Evolutionary conservation across 2,888 invertebrate species (phyloP), one percentile per base, ranked within the genome.

Genomic region (Latrodectus elegans): DNA sequence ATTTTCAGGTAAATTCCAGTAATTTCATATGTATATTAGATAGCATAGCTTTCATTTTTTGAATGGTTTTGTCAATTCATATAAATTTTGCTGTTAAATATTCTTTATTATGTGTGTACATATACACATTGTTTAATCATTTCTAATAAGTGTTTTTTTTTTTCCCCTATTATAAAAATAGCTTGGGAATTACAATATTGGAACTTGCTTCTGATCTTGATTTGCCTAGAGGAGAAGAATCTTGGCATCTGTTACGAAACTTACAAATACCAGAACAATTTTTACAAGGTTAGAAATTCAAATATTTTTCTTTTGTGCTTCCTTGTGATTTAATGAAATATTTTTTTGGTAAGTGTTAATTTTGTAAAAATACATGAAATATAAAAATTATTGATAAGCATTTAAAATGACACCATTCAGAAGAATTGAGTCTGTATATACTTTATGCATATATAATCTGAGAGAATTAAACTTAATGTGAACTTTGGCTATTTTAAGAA

Each of bases 151-250:
- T 22, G 11, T 12, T 0, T 68, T 22, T 17, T 68, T 68, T 67
- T 11, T 68, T 17, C 9, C 12, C 17, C 22, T 17, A 17, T 68
- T 22, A 1, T 17, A 22, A 38, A 38, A 38, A 38, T 90, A 93
- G 95, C 91, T 92, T 96, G 73, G 96, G 96, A 6, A 94, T 96
- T 90, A 94, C 95, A 8, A 93, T 95, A 89, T 91, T 96, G 77
- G 96, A 96, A 91, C 91, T 96, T 68, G 94, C 95, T 0, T 94
- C 94, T 89, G 95, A 95, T 92, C 93, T 96, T 88, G 94, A 95
- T 90, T 92, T 96, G 83, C 96, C 96, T 0, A 92, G 93, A 67
- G 94, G 94, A 90, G 96, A 95, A 0, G 93, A 94, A 0, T 92
- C 94, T 51, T 96, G 96, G 96, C 95, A 95, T 90, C 92, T 93